Evolutionary conservation across 2,113 vertebrate species (phyloP), one percentile per base, ranked within the genome.

Genomic region (Lepus americanus): DNA sequence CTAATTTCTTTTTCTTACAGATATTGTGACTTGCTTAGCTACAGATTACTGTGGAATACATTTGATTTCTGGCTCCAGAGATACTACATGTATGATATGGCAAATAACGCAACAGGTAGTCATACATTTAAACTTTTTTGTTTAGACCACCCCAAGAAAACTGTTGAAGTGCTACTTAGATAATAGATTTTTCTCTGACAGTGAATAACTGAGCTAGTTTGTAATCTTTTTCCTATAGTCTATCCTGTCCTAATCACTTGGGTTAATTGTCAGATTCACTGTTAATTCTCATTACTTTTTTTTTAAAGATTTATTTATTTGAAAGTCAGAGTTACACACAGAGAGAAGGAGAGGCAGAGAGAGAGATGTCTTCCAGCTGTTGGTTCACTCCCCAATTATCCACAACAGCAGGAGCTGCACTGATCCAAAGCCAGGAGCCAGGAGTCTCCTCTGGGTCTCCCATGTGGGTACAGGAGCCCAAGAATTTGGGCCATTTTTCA

Each of bases 31-130:
- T 74, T 99, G 99, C 98, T 97, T 99, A 98, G 98, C 99, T 8
- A 99, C 99, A 59, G 99, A 99, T 98, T 98, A 99, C 96, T 99
- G 99, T 96, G 99, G 99, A 90, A 99, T 99, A 95, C 98, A 99
- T 98, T 98, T 99, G 97, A 99, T 99, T 96, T 99, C 99, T 1
- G 99, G 99, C 83, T 99, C 99, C 94, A 99, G 98, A 97, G 99
- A 99, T 98, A 99, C 98, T 59, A 99, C 99, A 14, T 99, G 99
- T 96, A 99, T 99, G 98, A 99, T 99, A 98, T 99, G 99, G 99
- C 99, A 99, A 96, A 99, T 99, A 94, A 97, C 98, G 87, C 99
- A 99, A 88, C 99, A 99, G 99, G 99, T 99, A 59, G 27, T 89
- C 64, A 89, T 1, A 84, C 49, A 64, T 78, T 94, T 78, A 73